Percentiles rank a stretch among this genome's conserved stretches.
Evolutionary conservation across 2,888 invertebrate genomes (phyloP).

Genomic region (Oconnorella tubifera): DNA sequence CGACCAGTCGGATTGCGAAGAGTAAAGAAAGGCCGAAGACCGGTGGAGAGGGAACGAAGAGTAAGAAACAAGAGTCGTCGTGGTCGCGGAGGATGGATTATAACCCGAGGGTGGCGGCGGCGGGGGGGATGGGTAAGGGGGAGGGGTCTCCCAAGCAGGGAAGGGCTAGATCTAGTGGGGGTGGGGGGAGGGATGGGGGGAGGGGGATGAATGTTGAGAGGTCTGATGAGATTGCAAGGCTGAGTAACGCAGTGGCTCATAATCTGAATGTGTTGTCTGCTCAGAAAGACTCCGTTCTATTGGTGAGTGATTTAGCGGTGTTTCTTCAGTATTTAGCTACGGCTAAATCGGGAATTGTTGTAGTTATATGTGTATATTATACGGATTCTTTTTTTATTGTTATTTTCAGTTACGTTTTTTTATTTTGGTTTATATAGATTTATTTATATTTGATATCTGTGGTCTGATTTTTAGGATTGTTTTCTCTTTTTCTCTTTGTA

Average conservation of each 20-base stretch:
- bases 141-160: not conserved
- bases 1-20: not conserved
- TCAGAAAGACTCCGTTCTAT: slow-evolving; percentile 26
- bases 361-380: no score
- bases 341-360: no score
- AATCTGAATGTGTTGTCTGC: slow-evolving; percentile 27
- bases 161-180: not conserved
- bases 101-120: slow-evolving; percentile 89
- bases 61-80: slow-evolving; percentile 58
- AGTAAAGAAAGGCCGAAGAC: not conserved
- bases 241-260: slow-evolving; percentile 30
- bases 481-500: no score
- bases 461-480: no score
- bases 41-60: not conserved
- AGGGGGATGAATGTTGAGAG: not conserved
- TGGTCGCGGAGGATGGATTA: slow-evolving; percentile 94
- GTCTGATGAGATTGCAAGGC: slow-evolving; percentile 22
- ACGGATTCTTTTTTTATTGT: no score
- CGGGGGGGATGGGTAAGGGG: slow-evolving; percentile 56
- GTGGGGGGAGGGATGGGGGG: not conserved
- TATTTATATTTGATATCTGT: no score
- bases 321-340: no score
- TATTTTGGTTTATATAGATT: no score
- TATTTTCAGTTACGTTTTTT: no score
- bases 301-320: no score